A percentile compares a stretch with the other conserved stretches of the same genome.
Evolutionary conservation across 2,113 vertebrate genomes (phyloP).

Genomic region (Brienomyrus brachyistius): DNA sequence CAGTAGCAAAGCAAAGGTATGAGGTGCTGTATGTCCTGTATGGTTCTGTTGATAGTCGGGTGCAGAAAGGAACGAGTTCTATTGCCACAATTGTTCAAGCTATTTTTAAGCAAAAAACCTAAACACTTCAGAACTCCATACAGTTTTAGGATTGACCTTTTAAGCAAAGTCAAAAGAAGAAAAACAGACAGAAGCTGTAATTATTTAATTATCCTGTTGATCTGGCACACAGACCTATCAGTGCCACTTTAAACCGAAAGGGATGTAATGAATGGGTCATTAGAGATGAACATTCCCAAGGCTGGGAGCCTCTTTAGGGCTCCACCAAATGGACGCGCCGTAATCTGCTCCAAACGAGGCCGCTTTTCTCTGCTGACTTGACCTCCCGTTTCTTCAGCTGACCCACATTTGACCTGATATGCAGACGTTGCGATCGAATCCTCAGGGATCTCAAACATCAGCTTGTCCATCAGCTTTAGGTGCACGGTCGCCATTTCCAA

Average conservation of each 20-base stretch:
- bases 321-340: neutral
- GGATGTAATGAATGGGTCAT: neutral
- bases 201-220: neutral
- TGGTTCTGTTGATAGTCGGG: neutral
- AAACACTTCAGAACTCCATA: neutral
- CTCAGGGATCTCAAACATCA: conserved; percentile 19
- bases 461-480: neutral
- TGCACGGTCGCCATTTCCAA: neutral
- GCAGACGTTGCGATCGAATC: neutral
- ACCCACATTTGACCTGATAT: neutral
- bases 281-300: conserved; percentile 2
- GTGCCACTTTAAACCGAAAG: neutral
- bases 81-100: neutral
- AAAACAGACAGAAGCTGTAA: neutral
- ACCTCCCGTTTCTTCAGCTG: neutral
- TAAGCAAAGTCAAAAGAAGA: neutral
- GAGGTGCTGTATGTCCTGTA: neutral
- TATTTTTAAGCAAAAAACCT: neutral
- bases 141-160: neutral
- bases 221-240: neutral
- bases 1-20: neutral
- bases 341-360: neutral
- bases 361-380: neutral
- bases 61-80: neutral
- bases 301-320: neutral